These are phyloP conservation scores for Clytia hemisphaerica DNA, from an alignment of 30 jellyfish, hydroid and myxozoan species.

Conservation along the genomic window DNA sequence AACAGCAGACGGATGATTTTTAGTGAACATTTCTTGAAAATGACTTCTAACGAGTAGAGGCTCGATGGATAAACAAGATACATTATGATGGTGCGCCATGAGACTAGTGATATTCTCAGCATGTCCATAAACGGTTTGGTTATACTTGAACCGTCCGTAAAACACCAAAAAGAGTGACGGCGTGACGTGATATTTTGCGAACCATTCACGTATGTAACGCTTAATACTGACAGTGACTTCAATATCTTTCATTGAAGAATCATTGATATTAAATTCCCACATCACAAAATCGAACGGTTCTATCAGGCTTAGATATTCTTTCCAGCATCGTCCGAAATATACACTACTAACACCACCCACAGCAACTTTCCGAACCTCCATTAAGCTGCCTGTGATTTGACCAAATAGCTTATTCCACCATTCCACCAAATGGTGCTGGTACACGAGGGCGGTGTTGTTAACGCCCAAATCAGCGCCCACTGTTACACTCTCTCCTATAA, in stretches of 20 bases:
- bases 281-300: conserved; percentile 70
- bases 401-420: conserved; percentile 87
- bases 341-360: conserved; percentile 88
- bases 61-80: too few species aligned
- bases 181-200: conserved; percentile 23
- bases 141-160: too few species aligned
- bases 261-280: conserved; percentile 91
- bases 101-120: too few species aligned
- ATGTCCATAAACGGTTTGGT: too few species aligned
- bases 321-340: conserved; percentile 82
- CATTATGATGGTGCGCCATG: too few species aligned
- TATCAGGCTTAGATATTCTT: conserved; percentile 52
- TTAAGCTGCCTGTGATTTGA: conserved; percentile 56
- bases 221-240: too few species aligned
- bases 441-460: conserved; percentile 50
- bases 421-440: conserved; percentile 59
- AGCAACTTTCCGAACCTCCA: conserved; percentile 67
- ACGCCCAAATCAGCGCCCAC: conserved; percentile 92
- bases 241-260: too few species aligned
- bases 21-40: conserved; percentile 52
- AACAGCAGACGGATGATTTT: conserved; percentile 71
- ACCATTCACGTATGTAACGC: too few species aligned
- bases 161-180: conserved; percentile 42
- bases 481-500: conserved; percentile 79
- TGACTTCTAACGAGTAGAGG: too few species aligned